phyloP scores from a whole-genome alignment of 1,140 invertebrate species.

The Drosophila murphyi region DNA sequence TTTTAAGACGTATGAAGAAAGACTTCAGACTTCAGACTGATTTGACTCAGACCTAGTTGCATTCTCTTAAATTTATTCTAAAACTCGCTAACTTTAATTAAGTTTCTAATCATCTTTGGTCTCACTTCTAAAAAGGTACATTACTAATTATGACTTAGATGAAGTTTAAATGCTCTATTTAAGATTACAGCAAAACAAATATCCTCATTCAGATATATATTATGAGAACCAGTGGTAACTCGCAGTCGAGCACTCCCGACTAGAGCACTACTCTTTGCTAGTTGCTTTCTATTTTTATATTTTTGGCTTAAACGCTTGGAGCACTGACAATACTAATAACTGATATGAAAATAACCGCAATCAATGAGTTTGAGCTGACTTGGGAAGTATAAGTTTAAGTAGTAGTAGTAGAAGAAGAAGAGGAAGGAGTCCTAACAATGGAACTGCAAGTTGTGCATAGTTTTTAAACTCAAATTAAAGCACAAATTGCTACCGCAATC shows the following conservation, averaged over 20 bases:
- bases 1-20: too few species aligned
- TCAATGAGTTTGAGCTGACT: slow-evolving; percentile 19
- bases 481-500: slow-evolving; percentile 80
- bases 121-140: too few species aligned
- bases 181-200: too few species aligned
- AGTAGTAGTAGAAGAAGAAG: not conserved
- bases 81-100: too few species aligned
- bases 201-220: too few species aligned
- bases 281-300: not conserved
- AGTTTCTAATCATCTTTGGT: too few species aligned
- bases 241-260: not conserved
- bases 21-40: too few species aligned
- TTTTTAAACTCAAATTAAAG: slow-evolving; percentile 83
- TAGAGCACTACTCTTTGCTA: not conserved
- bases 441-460: slow-evolving; percentile 67
- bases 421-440: slow-evolving; percentile 45
- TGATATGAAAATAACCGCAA: slow-evolving; percentile 61
- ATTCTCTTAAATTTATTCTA: too few species aligned
- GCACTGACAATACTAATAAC: slow-evolving; percentile 48
- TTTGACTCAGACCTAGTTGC: too few species aligned
- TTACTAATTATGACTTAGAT: too few species aligned
- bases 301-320: slow-evolving; percentile 45
- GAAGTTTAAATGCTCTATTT: too few species aligned
- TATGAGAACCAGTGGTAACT: not conserved
- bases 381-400: not conserved